A percentile compares a stretch with the other conserved stretches of the same genome.
phyloP scores from a whole-genome alignment of 2,888 invertebrate genomes.

The Epirrhoe alternata region DNA sequence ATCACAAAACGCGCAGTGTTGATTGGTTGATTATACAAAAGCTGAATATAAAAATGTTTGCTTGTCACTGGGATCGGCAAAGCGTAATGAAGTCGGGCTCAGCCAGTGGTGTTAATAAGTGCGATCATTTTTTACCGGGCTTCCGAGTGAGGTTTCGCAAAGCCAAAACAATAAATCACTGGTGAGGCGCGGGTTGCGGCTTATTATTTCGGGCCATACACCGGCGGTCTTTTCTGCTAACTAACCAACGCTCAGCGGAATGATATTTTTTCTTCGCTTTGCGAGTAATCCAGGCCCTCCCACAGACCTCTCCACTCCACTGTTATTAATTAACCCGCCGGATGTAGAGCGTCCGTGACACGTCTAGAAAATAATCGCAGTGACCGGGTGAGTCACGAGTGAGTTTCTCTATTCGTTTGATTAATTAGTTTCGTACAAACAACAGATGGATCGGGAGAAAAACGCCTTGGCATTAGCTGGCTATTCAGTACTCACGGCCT shows the following conservation, averaged over 20 bases:
- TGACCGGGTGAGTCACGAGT: constrained; percentile 46
- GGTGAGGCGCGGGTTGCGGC: constrained; percentile 68
- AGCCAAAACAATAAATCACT: constrained; percentile 82
- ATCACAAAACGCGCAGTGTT: constrained; percentile 39
- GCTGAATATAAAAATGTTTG: constrained; percentile 54
- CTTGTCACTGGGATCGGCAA: constrained; percentile 60
- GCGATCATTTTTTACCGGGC: constrained; percentile 80
- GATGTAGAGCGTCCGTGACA: constrained; percentile 61
- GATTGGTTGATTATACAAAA: constrained; percentile 53
- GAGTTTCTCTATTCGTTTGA: constrained; percentile 40
- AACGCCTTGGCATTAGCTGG: constrained; percentile 25
- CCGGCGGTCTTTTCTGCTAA: constrained; percentile 70
- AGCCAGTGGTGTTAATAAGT: constrained; percentile 77
- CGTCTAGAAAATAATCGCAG: constrained; percentile 62
- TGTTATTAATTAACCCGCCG: constrained; percentile 76
- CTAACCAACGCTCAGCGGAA: constrained; percentile 70
- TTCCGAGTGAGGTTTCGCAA: constrained; percentile 79
- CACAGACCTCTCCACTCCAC: constrained; percentile 57
- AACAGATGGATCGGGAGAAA: constrained; percentile 30
- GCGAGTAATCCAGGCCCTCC: constrained; percentile 49
- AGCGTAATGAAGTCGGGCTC: constrained; percentile 72
- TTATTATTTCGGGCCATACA: constrained; percentile 78
- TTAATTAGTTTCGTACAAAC: constrained; percentile 30
- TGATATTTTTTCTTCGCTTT: constrained; percentile 68
- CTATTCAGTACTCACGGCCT: constrained; percentile 12